Evolutionary conservation across 1,140 invertebrate genomes (phyloP), one percentile per base, ranked within the genome.

Genomic region (Drosophila repletoides): DNA sequence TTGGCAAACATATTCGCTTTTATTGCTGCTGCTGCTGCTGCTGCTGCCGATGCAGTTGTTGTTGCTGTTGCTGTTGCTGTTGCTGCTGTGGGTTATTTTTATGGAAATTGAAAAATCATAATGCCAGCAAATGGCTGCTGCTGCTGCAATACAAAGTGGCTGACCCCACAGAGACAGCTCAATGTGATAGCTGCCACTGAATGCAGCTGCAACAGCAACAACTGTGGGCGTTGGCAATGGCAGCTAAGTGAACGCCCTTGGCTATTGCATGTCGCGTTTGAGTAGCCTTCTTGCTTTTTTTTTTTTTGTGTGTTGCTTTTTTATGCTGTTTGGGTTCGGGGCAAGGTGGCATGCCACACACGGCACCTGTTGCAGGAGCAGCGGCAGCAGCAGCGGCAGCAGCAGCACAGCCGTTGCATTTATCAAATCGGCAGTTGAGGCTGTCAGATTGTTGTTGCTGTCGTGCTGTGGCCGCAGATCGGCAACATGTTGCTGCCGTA

Each of bases 51-150:
- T 14, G 21, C 3, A 22, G 24, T 38, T n/a, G n/a, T n/a, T n/a
- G n/a, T n/a, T n/a, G 31, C 51, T 28, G 19, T 55, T 43, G 26
- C 33, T 55, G 38, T 9, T 15, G 38, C 15, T 31, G 38, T 5
- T 53, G 49, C 12, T 40, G 24, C 38, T 38, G 41, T 56, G 59
- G 15, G 15, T 36, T 24, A 60, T 68, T 53, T 68, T 53, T 63
- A 68, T 68, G 65, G 41, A 52, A 61, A 68, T 68, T 68, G 65
- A 68, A 61, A 68, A 61, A 61, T 67, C 64, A 53, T 67, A 67
- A 61, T 67, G 64, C 64, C 56, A 17, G 31, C 64, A 61, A 68
- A 52, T 46, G 64, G 38, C 6, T 38, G 48, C 41, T 19, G n/a
- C 29, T 33, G n/a, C 33, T 48, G 51, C 29, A n/a, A 15, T 40